Conservation (phyloP, 2,797 vertebrate genomes). For the Xyrichtys novacula region DNA sequence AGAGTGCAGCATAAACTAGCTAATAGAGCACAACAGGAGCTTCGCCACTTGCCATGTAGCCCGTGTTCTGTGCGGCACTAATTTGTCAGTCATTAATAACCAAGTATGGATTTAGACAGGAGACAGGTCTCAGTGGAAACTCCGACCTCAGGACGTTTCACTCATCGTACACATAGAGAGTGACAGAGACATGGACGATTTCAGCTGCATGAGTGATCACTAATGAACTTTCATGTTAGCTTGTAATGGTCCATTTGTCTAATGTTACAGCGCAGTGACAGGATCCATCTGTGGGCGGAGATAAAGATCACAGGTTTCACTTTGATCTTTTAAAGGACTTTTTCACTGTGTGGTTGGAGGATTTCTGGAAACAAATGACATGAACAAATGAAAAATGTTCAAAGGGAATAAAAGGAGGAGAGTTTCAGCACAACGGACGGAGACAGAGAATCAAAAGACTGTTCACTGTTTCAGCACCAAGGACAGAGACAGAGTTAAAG, state of each 20-base stretch:
- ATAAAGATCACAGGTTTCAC: conserved; percentile 28
- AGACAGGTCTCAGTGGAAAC: conserved; percentile 14
- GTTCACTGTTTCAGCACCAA: not conserved
- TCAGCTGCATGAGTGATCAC: conserved; percentile 51
- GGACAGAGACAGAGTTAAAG: not conserved
- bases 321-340: not conserved
- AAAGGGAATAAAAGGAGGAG: not conserved
- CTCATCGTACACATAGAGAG: not conserved
- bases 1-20: conserved; percentile 26
- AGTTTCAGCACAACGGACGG: not conserved
- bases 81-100: conserved; percentile 45
- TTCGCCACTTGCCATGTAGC: not conserved
- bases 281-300: conserved; percentile 4
- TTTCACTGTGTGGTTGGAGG: not conserved
- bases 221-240: conserved; percentile 55
- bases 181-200: conserved; percentile 15
- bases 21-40: conserved; percentile 44
- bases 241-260: conserved; percentile 34
- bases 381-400: not conserved
- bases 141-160: conserved; percentile 24
- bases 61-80: conserved; percentile 38
- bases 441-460: not conserved
- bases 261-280: conserved; percentile 26
- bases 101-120: conserved; percentile 19
- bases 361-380: not conserved